These are phyloP conservation scores for Clytia hemisphaerica DNA, from an alignment of 30 jellyfish, hydroid and myxozoan genomes.

Conservation along the genomic window DNA sequence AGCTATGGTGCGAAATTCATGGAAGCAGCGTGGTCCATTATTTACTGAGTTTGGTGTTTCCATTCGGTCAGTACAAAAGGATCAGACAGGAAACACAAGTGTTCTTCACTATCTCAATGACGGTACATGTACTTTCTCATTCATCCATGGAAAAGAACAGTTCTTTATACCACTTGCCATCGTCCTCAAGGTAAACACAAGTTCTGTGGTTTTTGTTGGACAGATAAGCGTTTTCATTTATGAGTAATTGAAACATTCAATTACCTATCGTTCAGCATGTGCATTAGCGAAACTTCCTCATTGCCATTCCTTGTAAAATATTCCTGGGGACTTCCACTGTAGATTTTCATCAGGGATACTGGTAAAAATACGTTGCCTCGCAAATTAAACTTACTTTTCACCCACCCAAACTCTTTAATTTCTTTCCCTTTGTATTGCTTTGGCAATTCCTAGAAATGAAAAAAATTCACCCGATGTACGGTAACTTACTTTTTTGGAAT, in stretches of 20 bases:
- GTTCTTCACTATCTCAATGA: constrained; percentile 79
- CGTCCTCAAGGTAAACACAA: constrained; percentile 44
- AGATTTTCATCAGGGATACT: no score
- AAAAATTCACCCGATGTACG: no score
- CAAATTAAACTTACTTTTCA: no score
- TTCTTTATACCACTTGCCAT: constrained; percentile 82
- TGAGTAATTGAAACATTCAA: no score
- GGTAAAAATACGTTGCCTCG: no score
- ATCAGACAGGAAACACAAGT: constrained; percentile 82
- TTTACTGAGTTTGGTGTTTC: constrained; percentile 95
- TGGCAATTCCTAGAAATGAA: no score
- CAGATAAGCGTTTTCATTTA: background rate
- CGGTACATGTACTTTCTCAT: constrained; percentile 68
- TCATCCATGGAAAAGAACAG: constrained; percentile 78
- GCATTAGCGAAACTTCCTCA: background rate
- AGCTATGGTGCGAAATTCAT: constrained; percentile 85
- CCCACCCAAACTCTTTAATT: no score
- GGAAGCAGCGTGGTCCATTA: constrained; percentile 87
- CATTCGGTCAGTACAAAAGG: constrained; percentile 62
- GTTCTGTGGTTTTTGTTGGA: background rate
- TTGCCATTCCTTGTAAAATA: background rate
- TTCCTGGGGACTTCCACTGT: no score
- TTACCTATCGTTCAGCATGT: background rate
- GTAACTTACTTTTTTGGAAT: no score
- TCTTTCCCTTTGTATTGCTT: no score